Evolutionary conservation across 2,113 vertebrate genomes (phyloP).

Genomic region (Oncorhynchus mykiss): DNA sequence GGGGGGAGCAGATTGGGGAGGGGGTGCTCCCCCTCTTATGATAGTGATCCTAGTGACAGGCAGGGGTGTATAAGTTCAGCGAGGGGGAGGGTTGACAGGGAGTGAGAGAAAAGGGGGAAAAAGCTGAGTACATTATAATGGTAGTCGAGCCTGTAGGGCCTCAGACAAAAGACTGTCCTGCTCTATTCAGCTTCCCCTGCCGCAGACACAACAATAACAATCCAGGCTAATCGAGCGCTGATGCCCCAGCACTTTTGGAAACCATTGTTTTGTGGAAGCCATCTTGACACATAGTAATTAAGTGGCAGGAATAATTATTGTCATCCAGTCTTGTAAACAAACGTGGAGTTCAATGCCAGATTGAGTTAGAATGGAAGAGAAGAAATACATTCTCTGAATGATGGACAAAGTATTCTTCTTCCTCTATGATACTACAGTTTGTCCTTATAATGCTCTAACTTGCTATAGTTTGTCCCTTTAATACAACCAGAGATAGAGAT

Average conservation of each 20-base stretch:
- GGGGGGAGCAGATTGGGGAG: background rate
- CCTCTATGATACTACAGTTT: too few relatives aligned
- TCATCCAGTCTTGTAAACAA: background rate
- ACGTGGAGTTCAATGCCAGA: background rate
- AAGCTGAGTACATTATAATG: conserved; percentile 49
- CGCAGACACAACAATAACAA: conserved; percentile 57
- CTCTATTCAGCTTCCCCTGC: conserved; percentile 54
- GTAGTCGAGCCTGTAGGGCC: conserved; percentile 46
- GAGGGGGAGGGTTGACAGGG: conserved; percentile 22
- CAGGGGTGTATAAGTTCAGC: conserved; percentile 30
- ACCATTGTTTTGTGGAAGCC: conserved; percentile 24
- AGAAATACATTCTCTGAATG: too few relatives aligned
- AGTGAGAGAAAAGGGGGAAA: conserved; percentile 29
- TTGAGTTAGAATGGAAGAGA: too few relatives aligned
- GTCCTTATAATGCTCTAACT: too few relatives aligned
- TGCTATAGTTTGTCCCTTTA: too few relatives aligned
- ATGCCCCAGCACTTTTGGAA: conserved; percentile 8
- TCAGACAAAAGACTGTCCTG: conserved; percentile 59
- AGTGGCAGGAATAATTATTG: background rate
- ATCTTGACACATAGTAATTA: conserved; percentile 27
- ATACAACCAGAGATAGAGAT: too few relatives aligned
- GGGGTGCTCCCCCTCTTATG: conserved; percentile 30
- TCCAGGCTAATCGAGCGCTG: conserved; percentile 15
- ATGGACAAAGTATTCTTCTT: too few relatives aligned
- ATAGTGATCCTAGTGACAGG: conserved; percentile 51